A percentile compares a stretch with the other conserved stretches of the same genome.
phyloP scores from a whole-genome alignment of 2,113 vertebrate species.

The Silurus glanis region DNA sequence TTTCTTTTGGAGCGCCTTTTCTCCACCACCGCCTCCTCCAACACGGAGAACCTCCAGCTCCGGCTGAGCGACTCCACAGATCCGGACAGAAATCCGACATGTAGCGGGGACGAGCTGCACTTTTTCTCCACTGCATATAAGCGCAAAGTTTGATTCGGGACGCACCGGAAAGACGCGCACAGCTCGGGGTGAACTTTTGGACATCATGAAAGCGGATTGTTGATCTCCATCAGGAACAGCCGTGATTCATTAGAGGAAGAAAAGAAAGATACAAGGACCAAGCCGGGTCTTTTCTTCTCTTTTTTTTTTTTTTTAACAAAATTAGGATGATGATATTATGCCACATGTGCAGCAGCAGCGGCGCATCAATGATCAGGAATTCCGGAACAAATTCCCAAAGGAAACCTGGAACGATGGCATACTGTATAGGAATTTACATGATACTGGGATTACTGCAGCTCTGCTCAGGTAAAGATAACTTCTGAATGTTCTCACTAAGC shows the following conservation, averaged over 20 bases:
- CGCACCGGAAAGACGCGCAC: background rate
- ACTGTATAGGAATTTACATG: conserved; percentile 61
- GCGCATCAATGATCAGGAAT: conserved; percentile 55
- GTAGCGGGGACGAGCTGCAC: background rate
- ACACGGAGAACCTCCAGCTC: background rate
- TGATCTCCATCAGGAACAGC: background rate
- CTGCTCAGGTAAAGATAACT: conserved; percentile 66
- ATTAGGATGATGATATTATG: conserved; percentile 43
- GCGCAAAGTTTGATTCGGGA: conserved; percentile 9
- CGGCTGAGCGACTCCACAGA: background rate
- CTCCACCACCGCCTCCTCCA: background rate
- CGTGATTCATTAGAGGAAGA: background rate
- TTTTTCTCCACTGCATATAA: background rate
- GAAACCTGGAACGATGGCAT: conserved; percentile 65
- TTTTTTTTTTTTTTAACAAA: background rate
- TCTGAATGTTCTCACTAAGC: background rate
- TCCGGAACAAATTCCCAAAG: conserved; percentile 49
- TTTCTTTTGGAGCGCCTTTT: background rate
- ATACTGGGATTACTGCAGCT: conserved; percentile 63
- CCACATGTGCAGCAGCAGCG: conserved; percentile 13
- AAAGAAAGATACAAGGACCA: background rate
- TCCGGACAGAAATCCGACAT: background rate
- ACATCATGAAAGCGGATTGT: conserved; percentile 20
- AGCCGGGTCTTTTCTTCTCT: background rate
- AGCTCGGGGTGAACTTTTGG: background rate